Evolutionary conservation across 2,113 vertebrate species (phyloP), one percentile per base, ranked within the genome.

Genomic region (Trochalopteron elliotii): DNA sequence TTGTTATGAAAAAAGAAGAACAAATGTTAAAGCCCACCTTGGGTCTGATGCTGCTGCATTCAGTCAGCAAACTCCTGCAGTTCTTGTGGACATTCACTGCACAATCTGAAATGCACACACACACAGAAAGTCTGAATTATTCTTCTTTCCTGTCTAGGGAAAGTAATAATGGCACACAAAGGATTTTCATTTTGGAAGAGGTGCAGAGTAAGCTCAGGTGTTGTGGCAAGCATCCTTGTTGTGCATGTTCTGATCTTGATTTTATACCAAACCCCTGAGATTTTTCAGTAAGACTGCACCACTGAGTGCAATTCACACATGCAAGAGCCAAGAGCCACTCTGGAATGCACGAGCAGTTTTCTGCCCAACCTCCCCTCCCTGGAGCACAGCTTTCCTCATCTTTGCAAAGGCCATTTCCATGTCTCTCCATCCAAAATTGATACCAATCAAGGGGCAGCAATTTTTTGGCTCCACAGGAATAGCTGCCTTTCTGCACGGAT

Each of bases 1-100:
- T 10, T 56, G 61, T 49, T 42, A 79, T 47, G 67, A 59, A 12
- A 68, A 47, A 57, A 39, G n/a, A 57, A 55, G 11, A 86, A 60
- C 3, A 80, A 42, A 45, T 53, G 57, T 61, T 16, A 91, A 92
- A 85, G 61, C 97, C 96, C 97, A 99, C 99, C 99, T 98, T 99
- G 96, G 95, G 97, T 96, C 96, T 99, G 96, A 56, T 93, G 97
- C 97, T 98, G 97, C 98, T 98, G 96, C 99, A 99, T 97, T 99
- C 98, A 61, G 98, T 96, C 95, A 99, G 97, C 74, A 99, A 98
- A 90, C 89, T 98, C 97, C 95, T 98, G 97, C 99, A 99, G 98
- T 97, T 99, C 98, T 98, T 99, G 96, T 99, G 99, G 96, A 99
- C 98, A 65, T 99, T 99, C 94, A 99, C 98, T 35, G 98, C 98